Evolutionary conservation across 2,888 invertebrate genomes (phyloP), one percentile per base, ranked within the genome.

Genomic region (Teinopalpus imperialis): DNA sequence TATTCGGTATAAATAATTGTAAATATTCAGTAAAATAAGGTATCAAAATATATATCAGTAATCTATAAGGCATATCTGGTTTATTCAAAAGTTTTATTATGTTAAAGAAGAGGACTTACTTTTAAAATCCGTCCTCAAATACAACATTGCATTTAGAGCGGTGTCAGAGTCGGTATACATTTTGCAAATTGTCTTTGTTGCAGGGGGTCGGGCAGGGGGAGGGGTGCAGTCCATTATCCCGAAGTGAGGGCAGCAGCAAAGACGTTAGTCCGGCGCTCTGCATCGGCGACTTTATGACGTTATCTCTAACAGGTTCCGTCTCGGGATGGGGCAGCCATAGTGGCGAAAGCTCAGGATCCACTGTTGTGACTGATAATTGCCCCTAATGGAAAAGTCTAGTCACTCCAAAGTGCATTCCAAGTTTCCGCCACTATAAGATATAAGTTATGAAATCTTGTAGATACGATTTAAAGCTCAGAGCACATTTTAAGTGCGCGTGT

Each of bases 361-460:
- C 80, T 73, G 81, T 81, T 81, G 80, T 81, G 81, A 73, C 78
- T 81, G 81, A 86, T 88, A 88, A 88, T 88, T 88, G 86, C 74
- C 71, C 66, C 76, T 88, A 88, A 88, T 88, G 87, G 87, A 87
- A 88, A 88, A 87, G 81, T 87, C 86, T 83, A 81, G 86, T 88
- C 79, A 75, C 78, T 82, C 73, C 72, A 68, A 83, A 86, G 78
- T 83, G 83, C 83, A 86, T 86, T 85, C 74, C 77, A 81, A 87
- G 85, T 85, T 86, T 81, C 79, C 74, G 74, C 74, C 71, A 67
- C 70, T 77, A 70, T 66, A 74, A 78, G 75, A 79, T 80, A 76
- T 76, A 81, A 81, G 74, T 82, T 82, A 82, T 82, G 77, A 78
- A 78, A 73, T 68, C 70, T 68, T 69, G 70, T 69, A 66, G 71